Base-by-base conservation (phyloP, 2,888 invertebrate genomes). In the Imbricaverruca yamaguchii region DNA sequence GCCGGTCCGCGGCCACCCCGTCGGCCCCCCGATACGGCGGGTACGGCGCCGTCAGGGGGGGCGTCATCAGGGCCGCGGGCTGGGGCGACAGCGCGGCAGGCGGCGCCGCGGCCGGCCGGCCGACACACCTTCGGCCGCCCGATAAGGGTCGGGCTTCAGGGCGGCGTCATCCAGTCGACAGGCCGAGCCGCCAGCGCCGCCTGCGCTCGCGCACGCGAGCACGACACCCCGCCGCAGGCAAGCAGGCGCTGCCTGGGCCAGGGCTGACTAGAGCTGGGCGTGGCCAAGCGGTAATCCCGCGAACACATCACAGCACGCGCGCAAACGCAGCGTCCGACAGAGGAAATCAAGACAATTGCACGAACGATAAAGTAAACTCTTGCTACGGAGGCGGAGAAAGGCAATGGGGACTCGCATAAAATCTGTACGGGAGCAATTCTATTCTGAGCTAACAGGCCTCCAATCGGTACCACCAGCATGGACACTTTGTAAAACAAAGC, bases 91-190 rank as follows among this genome's bases (percentile, higher is more conserved):
- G 53, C 74, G 55, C 74, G 55, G 55, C 18, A 21, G 74, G 53
- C 55, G 15, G 53, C 53, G 21, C 21, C 8, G 53, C 74, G 55
- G 15, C 74, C 8, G 21, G 21, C 9, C 74, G 18, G 21, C 74
- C 55, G 74, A 21, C 74, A 15, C 74, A 74, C 74, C 74, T 11
- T 74, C 74, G 74, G 74, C 74, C 74, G 53, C 74, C 74, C 74
- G 74, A 11, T 74, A 74, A 74, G 74, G 74, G 74, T 74, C 74
- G 74, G 74, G 74, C 74, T 74, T 74, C 74, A 74, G 74, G 74
- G 74, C 53, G 55, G 74, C 74, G 74, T 74, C 74, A 74, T 74
- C 74, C 10, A 9, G 55, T 55, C 55, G 55, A 21, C 69, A 39
- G 74, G 10, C 18, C 6, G 18, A 9, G 69, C 53, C n/a, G 39